phyloP scores from a whole-genome alignment of 2,888 invertebrate genomes.

The Tridacna crocea region DNA sequence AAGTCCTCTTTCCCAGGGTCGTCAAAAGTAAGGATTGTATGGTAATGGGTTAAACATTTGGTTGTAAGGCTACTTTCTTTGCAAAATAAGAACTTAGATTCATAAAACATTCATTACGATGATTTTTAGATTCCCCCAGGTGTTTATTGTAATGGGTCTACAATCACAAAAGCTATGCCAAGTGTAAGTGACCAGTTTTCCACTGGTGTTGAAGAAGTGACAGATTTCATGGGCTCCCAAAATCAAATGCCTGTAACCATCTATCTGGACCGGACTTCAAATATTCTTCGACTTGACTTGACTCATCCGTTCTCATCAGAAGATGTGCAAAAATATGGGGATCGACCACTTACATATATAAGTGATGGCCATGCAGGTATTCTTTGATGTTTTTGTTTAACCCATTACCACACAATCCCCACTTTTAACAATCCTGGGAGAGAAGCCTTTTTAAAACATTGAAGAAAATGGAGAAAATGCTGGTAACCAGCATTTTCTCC shows the following conservation, averaged over 20 bases:
- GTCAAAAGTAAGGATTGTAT: too few relatives aligned
- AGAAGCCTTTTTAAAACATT: too few relatives aligned
- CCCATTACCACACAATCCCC: too few relatives aligned
- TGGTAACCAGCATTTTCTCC: too few relatives aligned
- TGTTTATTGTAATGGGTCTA: conserved; percentile 54
- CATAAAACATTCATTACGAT: too few relatives aligned
- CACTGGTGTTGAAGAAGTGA: conserved; percentile 47
- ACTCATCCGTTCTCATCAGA: conserved; percentile 12
- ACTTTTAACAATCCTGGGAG: too few relatives aligned
- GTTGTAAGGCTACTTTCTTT: too few relatives aligned
- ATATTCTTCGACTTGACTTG: conserved; percentile 44
- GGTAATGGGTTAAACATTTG: too few relatives aligned
- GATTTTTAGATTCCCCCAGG: conserved; percentile 57
- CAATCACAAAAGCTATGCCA: conserved; percentile 49
- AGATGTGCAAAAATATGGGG: conserved; percentile 29
- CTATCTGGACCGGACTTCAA: conserved; percentile 49
- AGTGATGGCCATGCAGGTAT: conserved; percentile 32
- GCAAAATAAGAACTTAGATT: too few relatives aligned
- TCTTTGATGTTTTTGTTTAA: not conserved
- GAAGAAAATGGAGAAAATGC: too few relatives aligned
- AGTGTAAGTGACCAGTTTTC: conserved; percentile 57
- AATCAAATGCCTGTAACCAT: conserved; percentile 22
- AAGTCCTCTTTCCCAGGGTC: too few relatives aligned
- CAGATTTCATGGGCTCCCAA: not conserved
- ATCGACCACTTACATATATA: conserved; percentile 34